phyloP scores from a whole-genome alignment of 2,797 vertebrate species.

The Atherinosoma microstoma region DNA sequence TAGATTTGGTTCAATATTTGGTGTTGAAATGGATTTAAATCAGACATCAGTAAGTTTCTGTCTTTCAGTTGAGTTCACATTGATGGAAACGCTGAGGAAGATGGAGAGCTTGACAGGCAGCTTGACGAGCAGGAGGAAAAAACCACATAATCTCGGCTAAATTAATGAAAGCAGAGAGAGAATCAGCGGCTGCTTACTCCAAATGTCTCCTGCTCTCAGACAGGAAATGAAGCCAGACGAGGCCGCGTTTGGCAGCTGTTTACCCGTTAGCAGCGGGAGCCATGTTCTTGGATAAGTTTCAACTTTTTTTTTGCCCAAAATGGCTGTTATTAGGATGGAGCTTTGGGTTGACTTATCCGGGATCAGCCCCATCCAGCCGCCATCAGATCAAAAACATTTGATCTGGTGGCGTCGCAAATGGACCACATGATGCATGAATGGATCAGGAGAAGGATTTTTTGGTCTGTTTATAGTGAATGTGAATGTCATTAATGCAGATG shows the following conservation, averaged over 20 bases:
- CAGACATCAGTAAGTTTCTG: neutral
- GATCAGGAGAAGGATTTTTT: neutral
- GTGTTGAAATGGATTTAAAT: neutral
- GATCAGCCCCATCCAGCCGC: constrained; percentile 70
- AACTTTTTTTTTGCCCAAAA: constrained; percentile 69
- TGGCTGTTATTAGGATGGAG: constrained; percentile 65
- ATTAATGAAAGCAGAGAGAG: constrained; percentile 59
- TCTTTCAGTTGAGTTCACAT: neutral
- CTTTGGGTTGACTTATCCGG: constrained; percentile 67
- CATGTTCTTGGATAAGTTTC: constrained; percentile 58
- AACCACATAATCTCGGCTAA: constrained; percentile 58
- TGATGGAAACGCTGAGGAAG: neutral
- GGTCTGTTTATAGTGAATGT: neutral
- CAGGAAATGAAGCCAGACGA: constrained; percentile 68
- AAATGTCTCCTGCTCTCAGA: constrained; percentile 55
- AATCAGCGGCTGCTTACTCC: constrained; percentile 45
- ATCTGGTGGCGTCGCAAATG: constrained; percentile 48
- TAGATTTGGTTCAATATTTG: neutral
- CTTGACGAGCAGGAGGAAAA: constrained; percentile 12
- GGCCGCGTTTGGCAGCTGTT: constrained; percentile 44
- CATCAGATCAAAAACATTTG: constrained; percentile 45
- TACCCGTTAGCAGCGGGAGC: constrained; percentile 51
- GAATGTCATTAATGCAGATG: neutral
- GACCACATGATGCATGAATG: constrained; percentile 25
- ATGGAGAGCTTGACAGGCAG: constrained; percentile 14